Evolutionary conservation across 1,140 invertebrate species (phyloP).

Genomic region (Drosophila teissieri): DNA sequence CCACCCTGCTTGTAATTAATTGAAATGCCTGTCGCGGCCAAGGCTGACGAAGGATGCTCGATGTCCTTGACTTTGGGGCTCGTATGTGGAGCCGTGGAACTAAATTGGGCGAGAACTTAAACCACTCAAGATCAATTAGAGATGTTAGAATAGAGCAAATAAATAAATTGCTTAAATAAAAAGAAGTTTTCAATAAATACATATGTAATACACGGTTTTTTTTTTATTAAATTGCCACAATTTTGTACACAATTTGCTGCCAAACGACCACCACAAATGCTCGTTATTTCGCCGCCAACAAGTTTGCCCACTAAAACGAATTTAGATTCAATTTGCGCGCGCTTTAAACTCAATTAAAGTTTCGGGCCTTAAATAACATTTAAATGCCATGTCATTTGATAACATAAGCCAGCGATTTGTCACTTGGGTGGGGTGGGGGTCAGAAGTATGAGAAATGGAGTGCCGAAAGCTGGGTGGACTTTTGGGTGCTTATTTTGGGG

Average conservation of each 20-base stretch:
- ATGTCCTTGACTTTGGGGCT: constrained; percentile 32
- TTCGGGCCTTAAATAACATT: constrained; percentile 15
- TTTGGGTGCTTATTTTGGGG: neutral
- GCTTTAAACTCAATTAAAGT: constrained; percentile 32
- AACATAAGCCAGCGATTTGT: constrained; percentile 19
- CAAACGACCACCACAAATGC: neutral
- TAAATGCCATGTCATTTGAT: constrained; percentile 53
- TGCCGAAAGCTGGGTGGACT: neutral
- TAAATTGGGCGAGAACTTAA: neutral
- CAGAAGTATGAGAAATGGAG: neutral
- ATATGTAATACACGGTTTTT: too few species aligned
- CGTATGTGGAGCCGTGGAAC: neutral
- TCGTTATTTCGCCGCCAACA: constrained; percentile 1
- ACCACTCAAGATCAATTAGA: constrained; percentile 5
- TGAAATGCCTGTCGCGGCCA: constrained; percentile 46
- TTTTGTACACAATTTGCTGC: neutral
- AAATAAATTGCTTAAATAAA: neutral
- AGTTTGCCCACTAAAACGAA: neutral
- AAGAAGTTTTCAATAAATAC: too few species aligned
- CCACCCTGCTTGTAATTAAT: constrained; percentile 24
- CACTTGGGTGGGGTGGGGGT: constrained; percentile 1
- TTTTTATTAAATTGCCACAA: too few species aligned
- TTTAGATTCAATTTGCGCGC: constrained; percentile 28
- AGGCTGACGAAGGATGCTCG: constrained; percentile 14
- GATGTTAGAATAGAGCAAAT: neutral